phyloP scores from a whole-genome alignment of 2,113 vertebrate genomes.

The Paramisgurnus dabryanus region DNA sequence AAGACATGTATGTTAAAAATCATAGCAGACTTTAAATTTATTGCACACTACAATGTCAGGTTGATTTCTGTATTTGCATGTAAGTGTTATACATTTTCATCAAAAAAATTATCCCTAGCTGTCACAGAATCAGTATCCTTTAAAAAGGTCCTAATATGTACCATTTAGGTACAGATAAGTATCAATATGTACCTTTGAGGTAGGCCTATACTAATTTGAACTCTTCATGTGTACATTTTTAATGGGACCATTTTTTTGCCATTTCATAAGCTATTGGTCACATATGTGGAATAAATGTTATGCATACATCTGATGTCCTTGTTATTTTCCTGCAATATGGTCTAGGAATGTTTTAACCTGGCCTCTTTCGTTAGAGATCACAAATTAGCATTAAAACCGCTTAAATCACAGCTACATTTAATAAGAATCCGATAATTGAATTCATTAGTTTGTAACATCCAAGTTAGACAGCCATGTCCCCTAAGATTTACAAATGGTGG shows the following conservation, averaged over 20 bases:
- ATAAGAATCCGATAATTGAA: conserved; percentile 47
- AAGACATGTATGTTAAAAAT: too few relatives aligned
- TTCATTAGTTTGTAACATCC: conserved; percentile 34
- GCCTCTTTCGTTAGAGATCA: conserved; percentile 17
- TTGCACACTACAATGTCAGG: too few relatives aligned
- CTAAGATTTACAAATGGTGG: conserved; percentile 14
- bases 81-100: too few relatives aligned
- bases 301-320: background rate
- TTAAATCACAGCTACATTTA: conserved; percentile 26
- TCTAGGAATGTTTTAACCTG: background rate
- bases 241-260: background rate
- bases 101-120: too few relatives aligned
- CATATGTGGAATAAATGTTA: background rate
- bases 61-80: too few relatives aligned
- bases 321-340: background rate
- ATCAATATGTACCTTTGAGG: too few relatives aligned
- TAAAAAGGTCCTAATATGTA: too few relatives aligned
- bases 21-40: too few relatives aligned
- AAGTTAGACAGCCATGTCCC: conserved; percentile 5
- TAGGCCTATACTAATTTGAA: too few relatives aligned
- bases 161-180: too few relatives aligned
- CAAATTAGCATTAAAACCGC: conserved; percentile 44
- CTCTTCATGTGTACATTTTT: too few relatives aligned
- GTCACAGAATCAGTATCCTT: too few relatives aligned
- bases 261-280: background rate